phyloP scores from a whole-genome alignment of 2,797 vertebrate genomes.

The Neosalanx taihuensis region DNA sequence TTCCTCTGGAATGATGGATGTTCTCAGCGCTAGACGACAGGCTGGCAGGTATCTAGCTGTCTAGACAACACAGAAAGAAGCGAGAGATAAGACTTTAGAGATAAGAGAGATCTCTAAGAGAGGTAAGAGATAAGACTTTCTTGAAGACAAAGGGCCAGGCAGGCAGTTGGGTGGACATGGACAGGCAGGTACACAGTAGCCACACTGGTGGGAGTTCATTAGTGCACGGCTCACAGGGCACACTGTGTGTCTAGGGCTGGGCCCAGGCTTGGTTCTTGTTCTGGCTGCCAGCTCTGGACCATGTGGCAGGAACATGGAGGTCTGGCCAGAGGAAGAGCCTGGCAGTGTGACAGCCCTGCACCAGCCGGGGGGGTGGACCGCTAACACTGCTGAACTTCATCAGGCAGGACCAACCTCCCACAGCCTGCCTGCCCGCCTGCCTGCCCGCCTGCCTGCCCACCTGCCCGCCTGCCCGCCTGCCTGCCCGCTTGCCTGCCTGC shows the following conservation, averaged over 20 bases:
- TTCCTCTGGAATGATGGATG: too few species aligned
- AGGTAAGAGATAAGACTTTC: too few species aligned
- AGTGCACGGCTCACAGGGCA: slow-evolving; percentile 34
- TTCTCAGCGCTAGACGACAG: too few species aligned
- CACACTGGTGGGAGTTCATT: slow-evolving; percentile 24
- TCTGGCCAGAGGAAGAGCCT: slow-evolving; percentile 38
- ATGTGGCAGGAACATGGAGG: slow-evolving; percentile 32
- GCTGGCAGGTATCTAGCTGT: too few species aligned
- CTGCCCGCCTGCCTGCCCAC: background rate
- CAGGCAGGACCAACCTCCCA: slow-evolving; percentile 9
- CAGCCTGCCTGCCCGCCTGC: background rate
- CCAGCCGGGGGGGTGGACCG: slow-evolving; percentile 1
- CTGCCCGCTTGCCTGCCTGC: background rate
- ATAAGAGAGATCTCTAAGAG: too few species aligned
- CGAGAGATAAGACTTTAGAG: too few species aligned
- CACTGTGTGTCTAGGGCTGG: slow-evolving; percentile 25
- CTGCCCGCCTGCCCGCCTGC: background rate
- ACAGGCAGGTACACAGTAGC: slow-evolving; percentile 13
- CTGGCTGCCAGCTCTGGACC: slow-evolving; percentile 38
- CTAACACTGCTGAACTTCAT: slow-evolving; percentile 26
- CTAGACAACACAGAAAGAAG: too few species aligned
- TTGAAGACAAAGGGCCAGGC: background rate
- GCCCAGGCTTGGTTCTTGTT: slow-evolving; percentile 7
- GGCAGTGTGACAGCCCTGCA: background rate
- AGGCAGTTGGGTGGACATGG: background rate